Base-by-base conservation (phyloP, 2,797 vertebrate genomes). In the Peromyscus attwateri region DNA sequence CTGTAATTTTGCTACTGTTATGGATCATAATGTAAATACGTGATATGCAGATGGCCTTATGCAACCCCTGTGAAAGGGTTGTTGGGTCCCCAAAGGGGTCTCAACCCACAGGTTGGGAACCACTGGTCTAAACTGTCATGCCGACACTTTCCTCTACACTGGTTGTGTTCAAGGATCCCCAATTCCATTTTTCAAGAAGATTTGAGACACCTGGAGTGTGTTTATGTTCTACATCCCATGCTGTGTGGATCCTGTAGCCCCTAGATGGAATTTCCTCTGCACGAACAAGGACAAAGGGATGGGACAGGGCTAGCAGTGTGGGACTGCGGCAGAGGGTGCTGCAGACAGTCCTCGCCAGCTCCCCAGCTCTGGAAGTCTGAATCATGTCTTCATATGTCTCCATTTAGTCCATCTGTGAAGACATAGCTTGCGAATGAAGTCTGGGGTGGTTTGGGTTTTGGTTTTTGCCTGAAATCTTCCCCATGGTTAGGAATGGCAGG, bases 301-400 rank as follows among this genome's bases (percentile, higher is more conserved):
- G 79, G 64, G 82, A 91, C 95, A 84, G 29, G 92, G 76, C 23
- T 94, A 89, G 19, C 31, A 27, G 97, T 57, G 34, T 52, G 80
- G 96, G 25, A 37, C 0, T 0, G 2, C 1, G 1, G 37, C 71
- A 81, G 94, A 52, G 34, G 60, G 34, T 21, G 31, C 73, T 1
- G 5, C 98, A 97, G 95, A 25, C 43, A 52, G 34, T 91, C 17
- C 13, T 40, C 97, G 96, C 95, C 98, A 96, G 95, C 97, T 79
- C 6, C 95, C 97, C 87, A 68, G 95, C 95, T 89, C 89, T 17
- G 94, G 92, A 94, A 88, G 95, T 95, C 96, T 90, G 87, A 96
- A 97, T 95, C 94, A 60, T 96, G 96, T 98, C 93, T 97, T 98
- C 96, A 64, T 94, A 97, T 97, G 94, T 98, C 97, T 98, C 97